Percentiles rank a stretch among this genome's conserved stretches.
These are phyloP conservation scores for Rhabdophis nuchalis DNA, from an alignment of 2,797 vertebrate genomes.

Conservation along the genomic window DNA sequence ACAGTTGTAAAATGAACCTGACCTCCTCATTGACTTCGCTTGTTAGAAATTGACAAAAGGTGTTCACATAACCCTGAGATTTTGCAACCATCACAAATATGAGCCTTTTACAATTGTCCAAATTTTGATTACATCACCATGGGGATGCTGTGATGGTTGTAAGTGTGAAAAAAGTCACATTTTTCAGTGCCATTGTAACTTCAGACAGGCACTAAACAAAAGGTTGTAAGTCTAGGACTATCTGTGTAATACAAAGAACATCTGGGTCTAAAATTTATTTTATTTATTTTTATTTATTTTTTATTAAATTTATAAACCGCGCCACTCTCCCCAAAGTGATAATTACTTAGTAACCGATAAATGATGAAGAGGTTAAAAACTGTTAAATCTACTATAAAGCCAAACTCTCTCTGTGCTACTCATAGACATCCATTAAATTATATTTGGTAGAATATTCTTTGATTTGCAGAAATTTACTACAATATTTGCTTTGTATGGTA, in stretches of 20 bases:
- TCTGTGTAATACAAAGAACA: neutral
- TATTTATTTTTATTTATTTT: no score
- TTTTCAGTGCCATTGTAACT: neutral
- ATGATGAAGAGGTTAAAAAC: neutral
- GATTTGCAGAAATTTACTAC: constrained; percentile 10
- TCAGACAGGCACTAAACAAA: neutral
- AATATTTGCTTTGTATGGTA: neutral
- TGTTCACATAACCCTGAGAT: neutral
- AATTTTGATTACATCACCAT: neutral
- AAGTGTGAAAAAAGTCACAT: neutral
- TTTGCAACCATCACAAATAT: neutral
- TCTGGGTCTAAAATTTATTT: neutral
- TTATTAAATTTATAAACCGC: no score
- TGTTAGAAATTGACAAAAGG: neutral
- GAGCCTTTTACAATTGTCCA: neutral
- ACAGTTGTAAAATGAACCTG: neutral
- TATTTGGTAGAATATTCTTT: neutral
- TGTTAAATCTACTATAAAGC: neutral
- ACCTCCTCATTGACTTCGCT: neutral
- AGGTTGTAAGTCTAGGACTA: neutral
- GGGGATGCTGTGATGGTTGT: neutral
- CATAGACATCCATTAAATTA: neutral
- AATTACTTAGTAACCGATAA: neutral
- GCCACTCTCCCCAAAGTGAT: no score
- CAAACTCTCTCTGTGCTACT: neutral